Percentiles rank a stretch among this genome's conserved stretches.
These are phyloP conservation scores for Pogonomyrmex barbatus DNA, from an alignment of 1,140 invertebrate genomes.

Conservation along the genomic window DNA sequence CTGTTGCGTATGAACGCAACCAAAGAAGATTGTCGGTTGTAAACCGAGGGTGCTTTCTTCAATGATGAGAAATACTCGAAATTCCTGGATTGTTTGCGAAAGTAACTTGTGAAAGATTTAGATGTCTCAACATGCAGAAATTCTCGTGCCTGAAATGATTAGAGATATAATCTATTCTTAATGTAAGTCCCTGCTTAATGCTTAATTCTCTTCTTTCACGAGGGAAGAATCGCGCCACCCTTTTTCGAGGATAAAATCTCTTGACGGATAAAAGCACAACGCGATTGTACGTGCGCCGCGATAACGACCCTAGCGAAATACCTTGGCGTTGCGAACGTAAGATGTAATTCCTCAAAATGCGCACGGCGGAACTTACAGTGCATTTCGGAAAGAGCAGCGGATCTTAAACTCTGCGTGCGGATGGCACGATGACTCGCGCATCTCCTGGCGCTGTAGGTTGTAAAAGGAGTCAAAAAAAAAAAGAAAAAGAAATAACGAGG, in stretches of 20 bases:
- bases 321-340: not conserved
- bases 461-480: conserved; percentile 18
- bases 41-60: not conserved
- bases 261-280: not conserved
- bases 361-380: not conserved
- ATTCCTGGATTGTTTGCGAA: not conserved
- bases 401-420: conserved; percentile 13
- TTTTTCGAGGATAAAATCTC: not conserved
- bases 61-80: not conserved
- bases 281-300: not conserved
- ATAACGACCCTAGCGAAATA: conserved; percentile 16
- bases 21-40: not conserved
- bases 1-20: not conserved
- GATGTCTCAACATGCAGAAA: conserved; percentile 8
- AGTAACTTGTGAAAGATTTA: conserved; percentile 4
- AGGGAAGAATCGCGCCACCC: not conserved
- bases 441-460: not conserved
- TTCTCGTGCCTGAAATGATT: not conserved
- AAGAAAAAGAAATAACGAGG: conserved; percentile 47
- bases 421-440: not conserved
- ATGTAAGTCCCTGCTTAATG: not conserved
- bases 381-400: not conserved
- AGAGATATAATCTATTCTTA: not conserved
- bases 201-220: not conserved
- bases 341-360: conserved; percentile 56